phyloP scores from a whole-genome alignment of 2,113 vertebrate genomes.

The Myiopsitta monachus region DNA sequence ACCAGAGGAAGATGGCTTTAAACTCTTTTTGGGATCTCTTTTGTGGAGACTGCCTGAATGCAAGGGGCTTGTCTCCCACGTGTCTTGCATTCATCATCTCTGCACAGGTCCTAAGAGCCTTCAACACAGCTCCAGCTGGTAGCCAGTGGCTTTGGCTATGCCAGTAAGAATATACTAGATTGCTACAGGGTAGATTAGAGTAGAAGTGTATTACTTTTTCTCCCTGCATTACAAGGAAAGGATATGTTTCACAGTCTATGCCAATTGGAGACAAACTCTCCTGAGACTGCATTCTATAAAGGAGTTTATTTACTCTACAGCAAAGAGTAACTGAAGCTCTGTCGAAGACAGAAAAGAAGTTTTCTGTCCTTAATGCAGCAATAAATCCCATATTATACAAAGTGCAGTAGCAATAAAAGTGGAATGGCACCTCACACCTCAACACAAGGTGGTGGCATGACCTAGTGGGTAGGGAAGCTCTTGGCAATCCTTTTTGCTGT shows the following conservation, averaged over 20 bases:
- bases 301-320: conserved; percentile 11
- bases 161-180: background rate
- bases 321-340: background rate
- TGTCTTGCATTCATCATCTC: background rate
- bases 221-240: background rate
- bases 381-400: background rate
- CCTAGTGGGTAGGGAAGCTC: background rate
- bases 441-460: background rate
- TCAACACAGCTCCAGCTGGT: background rate
- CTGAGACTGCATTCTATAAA: background rate
- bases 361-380: background rate
- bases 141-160: background rate
- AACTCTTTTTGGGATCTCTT: background rate
- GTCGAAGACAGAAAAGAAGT: background rate
- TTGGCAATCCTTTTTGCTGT: background rate
- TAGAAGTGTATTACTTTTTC: background rate
- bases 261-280: background rate
- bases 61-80: background rate
- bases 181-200: background rate
- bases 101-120: background rate
- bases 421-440: background rate
- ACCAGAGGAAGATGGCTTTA: background rate
- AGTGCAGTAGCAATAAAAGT: background rate
- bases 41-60: background rate
- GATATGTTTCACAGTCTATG: background rate